Evolutionary conservation across 2,797 vertebrate genomes (phyloP).

Genomic region (Aselliscus stoliczkanus): DNA sequence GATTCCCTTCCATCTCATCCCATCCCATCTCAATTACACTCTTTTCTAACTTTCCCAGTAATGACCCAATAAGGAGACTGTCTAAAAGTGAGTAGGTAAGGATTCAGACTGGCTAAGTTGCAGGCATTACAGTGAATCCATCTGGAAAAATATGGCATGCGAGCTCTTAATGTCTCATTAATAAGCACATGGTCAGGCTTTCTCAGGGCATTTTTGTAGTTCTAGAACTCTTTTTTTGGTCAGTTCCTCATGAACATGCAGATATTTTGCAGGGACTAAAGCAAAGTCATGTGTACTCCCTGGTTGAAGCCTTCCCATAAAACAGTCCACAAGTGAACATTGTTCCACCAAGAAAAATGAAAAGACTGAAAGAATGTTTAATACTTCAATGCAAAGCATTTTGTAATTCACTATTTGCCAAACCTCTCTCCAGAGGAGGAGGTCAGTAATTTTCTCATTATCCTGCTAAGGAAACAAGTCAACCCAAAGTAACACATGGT

Average conservation of each 20-base stretch:
- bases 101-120: background rate
- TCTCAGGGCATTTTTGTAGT: background rate
- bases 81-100: background rate
- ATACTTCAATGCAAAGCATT: slow-evolving; percentile 22
- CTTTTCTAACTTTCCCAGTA: background rate
- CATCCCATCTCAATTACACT: background rate
- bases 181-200: background rate
- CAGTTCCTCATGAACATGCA: background rate
- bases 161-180: background rate
- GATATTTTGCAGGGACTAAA: background rate
- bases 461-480: slow-evolving; percentile 19
- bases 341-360: slow-evolving; percentile 17
- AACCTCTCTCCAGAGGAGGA: slow-evolving; percentile 19
- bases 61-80: background rate
- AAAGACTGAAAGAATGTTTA: slow-evolving; percentile 31
- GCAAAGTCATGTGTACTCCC: background rate
- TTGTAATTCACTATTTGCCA: slow-evolving; percentile 13
- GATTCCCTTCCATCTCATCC: background rate
- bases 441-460: slow-evolving; percentile 47
- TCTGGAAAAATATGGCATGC: background rate
- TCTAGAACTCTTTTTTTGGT: background rate
- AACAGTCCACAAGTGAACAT: background rate
- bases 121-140: background rate
- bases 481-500: slow-evolving; percentile 9
- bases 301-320: slow-evolving; percentile 1